These are phyloP conservation scores for Nymphalis polychloros DNA, from an alignment of 2,888 invertebrate species.

Conservation along the genomic window DNA sequence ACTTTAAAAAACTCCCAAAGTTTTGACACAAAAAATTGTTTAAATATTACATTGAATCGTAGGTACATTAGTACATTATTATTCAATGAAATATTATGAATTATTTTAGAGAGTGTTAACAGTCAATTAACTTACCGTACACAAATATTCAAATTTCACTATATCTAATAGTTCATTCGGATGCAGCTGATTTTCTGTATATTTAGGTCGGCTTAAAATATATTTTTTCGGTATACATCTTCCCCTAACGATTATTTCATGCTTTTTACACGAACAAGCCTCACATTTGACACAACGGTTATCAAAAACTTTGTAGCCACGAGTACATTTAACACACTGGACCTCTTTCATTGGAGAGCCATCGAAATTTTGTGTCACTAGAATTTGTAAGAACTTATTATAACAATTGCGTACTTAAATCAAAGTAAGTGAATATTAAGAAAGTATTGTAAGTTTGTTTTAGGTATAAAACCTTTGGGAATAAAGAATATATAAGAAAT, in stretches of 20 bases:
- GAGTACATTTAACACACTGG: conserved; percentile 68
- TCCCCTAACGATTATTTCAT: conserved; percentile 57
- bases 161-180: conserved; percentile 57
- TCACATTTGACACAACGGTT: conserved; percentile 64
- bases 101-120: too few relatives aligned
- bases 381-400: conserved; percentile 11
- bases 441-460: too few relatives aligned
- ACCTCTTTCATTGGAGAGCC: conserved; percentile 70
- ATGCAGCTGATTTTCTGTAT: conserved; percentile 57
- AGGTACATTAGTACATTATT: too few relatives aligned
- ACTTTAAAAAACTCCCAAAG: too few relatives aligned
- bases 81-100: too few relatives aligned
- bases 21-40: too few relatives aligned
- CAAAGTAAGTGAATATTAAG: too few relatives aligned
- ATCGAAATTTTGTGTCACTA: conserved; percentile 71
- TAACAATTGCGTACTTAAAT: too few relatives aligned
- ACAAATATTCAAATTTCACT: conserved; percentile 68
- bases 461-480: too few relatives aligned
- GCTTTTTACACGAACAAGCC: conserved; percentile 56
- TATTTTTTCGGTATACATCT: conserved; percentile 62
- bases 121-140: conserved; percentile 55
- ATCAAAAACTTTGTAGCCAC: conserved; percentile 55
- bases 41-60: too few relatives aligned
- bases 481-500: too few relatives aligned
- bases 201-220: conserved; percentile 59